Base-by-base conservation (phyloP, 1,140 invertebrate species). In the Pachypeltis micranthus region DNA sequence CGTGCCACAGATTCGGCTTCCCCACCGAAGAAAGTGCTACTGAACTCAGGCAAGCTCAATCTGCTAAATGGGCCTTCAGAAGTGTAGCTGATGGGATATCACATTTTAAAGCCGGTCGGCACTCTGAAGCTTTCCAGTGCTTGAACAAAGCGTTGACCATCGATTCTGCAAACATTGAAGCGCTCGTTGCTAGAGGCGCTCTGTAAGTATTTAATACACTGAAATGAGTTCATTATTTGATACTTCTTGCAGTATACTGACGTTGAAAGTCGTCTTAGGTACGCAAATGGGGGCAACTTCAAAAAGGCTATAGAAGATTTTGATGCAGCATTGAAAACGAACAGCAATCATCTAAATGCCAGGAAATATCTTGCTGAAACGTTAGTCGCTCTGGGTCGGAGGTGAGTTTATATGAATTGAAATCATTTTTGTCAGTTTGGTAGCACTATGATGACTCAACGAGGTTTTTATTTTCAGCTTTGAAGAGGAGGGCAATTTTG, bases 331-430 rank as follows among this genome's bases (percentile, higher is more conserved):
- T 76, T 96, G 28, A 86, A 89, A 72, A 72, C 91, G 19, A 93
- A 96, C 77, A 86, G 86, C 21, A 88, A 83, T 62, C 93, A 97
- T 77, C 83, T 83, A n/a, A 96, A 97, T 80, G 93, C 92, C 44
- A 83, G 88, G 59, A 95, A 95, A 75, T 97, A 96, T 76, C 85
- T 95, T 79, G 87, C 89, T 23, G 91, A 96, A 74, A 96, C 93
- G 1, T 74, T 96, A 14, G 85, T 95, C 1, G 93, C 91, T 0
- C 75, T 86, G 67, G 90, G 83, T 69, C 82, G 86, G 65, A 90
- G 87, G 68, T 77, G 72, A 70, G 69, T 66, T 3, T 57, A 47
- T 16, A 14, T 7, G 21, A 54, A 10, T n/a, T 7, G 4, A 54
- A 54, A 57, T 23, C 54, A 26, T 59, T 62, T 14, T 60, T 34